A percentile compares a stretch with the other conserved stretches of the same genome.
phyloP scores from a whole-genome alignment of 2,113 vertebrate genomes.

The Chinchilla lanigera region DNA sequence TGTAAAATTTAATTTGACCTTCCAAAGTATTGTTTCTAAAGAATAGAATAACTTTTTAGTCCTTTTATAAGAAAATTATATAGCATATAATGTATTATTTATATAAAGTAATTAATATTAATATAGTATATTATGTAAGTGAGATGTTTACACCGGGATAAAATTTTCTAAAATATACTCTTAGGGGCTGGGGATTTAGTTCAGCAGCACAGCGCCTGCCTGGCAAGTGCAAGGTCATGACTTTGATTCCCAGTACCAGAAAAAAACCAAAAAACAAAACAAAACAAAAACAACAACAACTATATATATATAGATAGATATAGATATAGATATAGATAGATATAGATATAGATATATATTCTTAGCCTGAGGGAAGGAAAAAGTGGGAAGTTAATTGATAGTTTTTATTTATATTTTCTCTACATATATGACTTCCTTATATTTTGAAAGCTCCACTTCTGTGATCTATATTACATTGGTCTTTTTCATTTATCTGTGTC shows the following conservation, averaged over 20 bases:
- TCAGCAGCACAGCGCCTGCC: too few species aligned
- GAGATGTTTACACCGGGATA: neutral
- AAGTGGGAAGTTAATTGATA: neutral
- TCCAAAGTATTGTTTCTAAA: neutral
- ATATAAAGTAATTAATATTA: neutral
- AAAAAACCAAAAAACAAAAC: too few species aligned
- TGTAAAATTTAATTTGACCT: neutral
- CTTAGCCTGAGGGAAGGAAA: neutral
- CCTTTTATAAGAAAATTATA: neutral
- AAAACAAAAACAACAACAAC: too few species aligned
- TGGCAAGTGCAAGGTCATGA: too few species aligned
- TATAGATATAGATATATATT: too few species aligned
- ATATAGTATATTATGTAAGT: neutral
- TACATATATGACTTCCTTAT: neutral
- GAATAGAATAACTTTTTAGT: neutral
- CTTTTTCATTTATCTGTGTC: neutral
- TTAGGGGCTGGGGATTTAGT: too few species aligned
- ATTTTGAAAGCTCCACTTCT: neutral
- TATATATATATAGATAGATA: too few species aligned
- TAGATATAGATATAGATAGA: too few species aligned
- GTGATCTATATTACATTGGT: neutral
- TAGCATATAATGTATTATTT: neutral
- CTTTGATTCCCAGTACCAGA: too few species aligned
- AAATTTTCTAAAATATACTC: neutral
- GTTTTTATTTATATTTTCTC: neutral